Evolutionary conservation across 2,888 invertebrate species (phyloP).

Genomic region (Thalpophila matura): DNA sequence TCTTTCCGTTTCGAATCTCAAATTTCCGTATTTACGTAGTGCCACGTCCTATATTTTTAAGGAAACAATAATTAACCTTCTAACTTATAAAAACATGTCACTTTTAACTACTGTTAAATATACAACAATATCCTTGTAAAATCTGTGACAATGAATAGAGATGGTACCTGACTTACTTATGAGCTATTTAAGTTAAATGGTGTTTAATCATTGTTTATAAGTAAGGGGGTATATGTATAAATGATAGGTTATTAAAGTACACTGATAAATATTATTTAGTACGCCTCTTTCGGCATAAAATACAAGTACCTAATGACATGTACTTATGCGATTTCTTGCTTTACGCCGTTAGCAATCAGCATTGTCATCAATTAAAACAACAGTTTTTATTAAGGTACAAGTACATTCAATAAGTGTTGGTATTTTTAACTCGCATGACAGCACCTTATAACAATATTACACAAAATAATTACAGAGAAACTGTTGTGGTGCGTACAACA

Average conservation of each 20-base stretch:
- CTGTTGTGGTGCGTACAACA: slow-evolving; percentile 4
- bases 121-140: not conserved
- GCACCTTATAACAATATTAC: slow-evolving; percentile 21
- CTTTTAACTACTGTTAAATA: not conserved
- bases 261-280: no score
- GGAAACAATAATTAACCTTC: not conserved
- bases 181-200: no score
- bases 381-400: not conserved
- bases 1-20: not conserved
- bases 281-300: no score
- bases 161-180: no score
- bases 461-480: slow-evolving; percentile 22
- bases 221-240: no score
- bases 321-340: slow-evolving; percentile 4
- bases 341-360: not conserved
- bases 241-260: no score
- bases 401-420: not conserved
- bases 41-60: not conserved
- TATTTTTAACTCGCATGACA: not conserved
- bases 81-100: not conserved
- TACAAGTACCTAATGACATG: no score
- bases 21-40: slow-evolving; percentile 5
- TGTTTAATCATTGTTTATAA: no score
- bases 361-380: slow-evolving; percentile 7
- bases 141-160: no score